A percentile compares a stretch with the other conserved stretches of the same genome.
Evolutionary conservation across 2,113 vertebrate species (phyloP).

Genomic region (Rousettus leschenaultii): DNA sequence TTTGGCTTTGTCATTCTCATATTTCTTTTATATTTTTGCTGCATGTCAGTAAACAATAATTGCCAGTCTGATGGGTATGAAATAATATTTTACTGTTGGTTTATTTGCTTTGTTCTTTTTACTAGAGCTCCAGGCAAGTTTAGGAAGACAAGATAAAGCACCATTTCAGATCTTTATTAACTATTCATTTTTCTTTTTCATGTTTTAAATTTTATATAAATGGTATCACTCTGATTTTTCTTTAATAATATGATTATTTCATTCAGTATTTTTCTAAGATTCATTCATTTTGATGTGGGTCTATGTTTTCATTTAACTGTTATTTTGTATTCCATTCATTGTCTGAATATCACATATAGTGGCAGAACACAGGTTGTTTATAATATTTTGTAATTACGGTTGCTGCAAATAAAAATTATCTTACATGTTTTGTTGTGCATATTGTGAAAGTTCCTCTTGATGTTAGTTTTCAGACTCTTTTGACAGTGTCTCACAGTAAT

Average conservation of each 20-base stretch:
- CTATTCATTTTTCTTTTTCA: neutral
- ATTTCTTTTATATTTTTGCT: neutral
- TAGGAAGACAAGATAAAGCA: no score
- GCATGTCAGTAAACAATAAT: neutral
- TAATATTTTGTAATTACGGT: neutral
- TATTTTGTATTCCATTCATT: constrained; percentile 12
- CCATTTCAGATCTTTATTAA: no score
- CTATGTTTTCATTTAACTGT: constrained; percentile 10
- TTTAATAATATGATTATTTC: neutral
- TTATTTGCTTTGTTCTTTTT: no score
- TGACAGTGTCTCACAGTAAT: neutral
- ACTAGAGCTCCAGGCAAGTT: no score
- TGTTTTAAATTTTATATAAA: constrained; percentile 29
- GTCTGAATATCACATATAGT: neutral
- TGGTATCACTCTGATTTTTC: neutral
- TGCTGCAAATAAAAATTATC: constrained; percentile 7
- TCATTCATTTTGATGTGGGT: neutral
- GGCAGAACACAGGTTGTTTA: neutral
- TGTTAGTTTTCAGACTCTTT: neutral
- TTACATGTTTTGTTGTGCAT: neutral
- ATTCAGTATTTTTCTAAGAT: neutral
- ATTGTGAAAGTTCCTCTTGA: neutral
- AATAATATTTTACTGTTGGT: no score
- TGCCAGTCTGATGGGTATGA: neutral
- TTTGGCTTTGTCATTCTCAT: neutral